Conservation (phyloP, 2,888 invertebrate species). For the Polydrusus pterygomalis region DNA sequence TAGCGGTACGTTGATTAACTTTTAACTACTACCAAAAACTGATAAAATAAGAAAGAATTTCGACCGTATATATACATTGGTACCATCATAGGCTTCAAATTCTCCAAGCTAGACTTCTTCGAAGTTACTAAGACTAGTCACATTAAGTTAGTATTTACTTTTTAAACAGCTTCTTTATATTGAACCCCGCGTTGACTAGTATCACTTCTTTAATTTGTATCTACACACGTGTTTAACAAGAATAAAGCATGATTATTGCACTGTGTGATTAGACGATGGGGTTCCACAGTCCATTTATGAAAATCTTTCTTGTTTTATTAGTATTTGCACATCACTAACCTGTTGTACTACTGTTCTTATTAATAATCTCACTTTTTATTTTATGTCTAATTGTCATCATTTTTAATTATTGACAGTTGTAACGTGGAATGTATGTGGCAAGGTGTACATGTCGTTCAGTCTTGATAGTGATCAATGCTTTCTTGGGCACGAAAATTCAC, state of each 20-base stretch:
- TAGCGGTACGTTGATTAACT: constrained; percentile 70
- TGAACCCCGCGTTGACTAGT: no score
- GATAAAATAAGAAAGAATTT: constrained; percentile 59
- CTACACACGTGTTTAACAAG: no score
- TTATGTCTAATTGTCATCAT: constrained; percentile 39
- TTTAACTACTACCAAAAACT: constrained; percentile 67
- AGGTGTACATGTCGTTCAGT: constrained; percentile 24
- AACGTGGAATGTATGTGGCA: constrained; percentile 24
- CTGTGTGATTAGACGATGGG: background rate
- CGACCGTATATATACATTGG: background rate
- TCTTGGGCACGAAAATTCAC: background rate
- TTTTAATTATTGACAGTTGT: constrained; percentile 21
- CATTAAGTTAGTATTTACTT: no score
- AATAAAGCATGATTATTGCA: no score
- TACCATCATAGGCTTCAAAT: no score
- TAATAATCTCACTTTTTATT: constrained; percentile 46
- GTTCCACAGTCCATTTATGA: no score
- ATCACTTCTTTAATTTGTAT: no score
- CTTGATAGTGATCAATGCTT: no score
- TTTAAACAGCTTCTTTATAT: no score
- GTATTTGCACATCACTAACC: constrained; percentile 33
- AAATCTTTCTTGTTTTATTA: constrained; percentile 9
- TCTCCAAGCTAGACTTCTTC: no score
- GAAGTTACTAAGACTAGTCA: no score
- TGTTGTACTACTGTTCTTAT: constrained; percentile 42